Evolutionary conservation across 2,888 invertebrate species (phyloP), one percentile per base, ranked within the genome.

Genomic region (Gibbula magus): DNA sequence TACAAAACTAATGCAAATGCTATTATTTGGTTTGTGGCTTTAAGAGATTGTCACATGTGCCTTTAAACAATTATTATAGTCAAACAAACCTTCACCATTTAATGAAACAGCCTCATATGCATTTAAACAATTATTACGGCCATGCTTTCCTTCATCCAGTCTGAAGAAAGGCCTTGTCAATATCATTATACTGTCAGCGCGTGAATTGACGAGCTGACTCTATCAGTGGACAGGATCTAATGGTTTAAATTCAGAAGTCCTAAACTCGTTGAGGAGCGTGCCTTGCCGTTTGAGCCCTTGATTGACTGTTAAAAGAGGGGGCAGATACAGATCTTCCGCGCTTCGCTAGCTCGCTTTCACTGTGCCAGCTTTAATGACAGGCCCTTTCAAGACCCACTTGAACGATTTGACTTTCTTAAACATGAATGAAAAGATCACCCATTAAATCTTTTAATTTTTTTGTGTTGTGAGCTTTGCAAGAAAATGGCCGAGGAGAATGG

Each of bases 331-430:
- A 70, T 70, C 70, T 70, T 20, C 18, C 70, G 35, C 67, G 70
- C 70, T 39, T 70, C 25, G 39, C n/a, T 39, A 25, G 70, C 20
- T 70, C 20, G 18, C 20, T 39, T 35, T 39, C 32, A 10, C 4
- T 39, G 39, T 70, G 39, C 39, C 70, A 70, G 70, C 35, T 32
- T 70, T 70, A 70, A 70, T 70, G 70, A 70, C 39, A 39, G 39
- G 39, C 32, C n/a, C 70, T 70, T 70, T 70, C 70, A 70, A 70
- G 70, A 35, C 70, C 70, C 35, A 70, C 70, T 70, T 70, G 32
- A 70, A 70, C 70, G 70, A 61, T 77, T 61, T 66, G 77, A 77
- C 77, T 77, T 61, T 61, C 66, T 61, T 77, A 61, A 76, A 56
- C 56, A 77, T 77, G 77, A 61, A 61, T 61, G 56, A 35, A 61